Conservation (phyloP, 2,888 invertebrate genomes). For the Oithona nana region DNA sequence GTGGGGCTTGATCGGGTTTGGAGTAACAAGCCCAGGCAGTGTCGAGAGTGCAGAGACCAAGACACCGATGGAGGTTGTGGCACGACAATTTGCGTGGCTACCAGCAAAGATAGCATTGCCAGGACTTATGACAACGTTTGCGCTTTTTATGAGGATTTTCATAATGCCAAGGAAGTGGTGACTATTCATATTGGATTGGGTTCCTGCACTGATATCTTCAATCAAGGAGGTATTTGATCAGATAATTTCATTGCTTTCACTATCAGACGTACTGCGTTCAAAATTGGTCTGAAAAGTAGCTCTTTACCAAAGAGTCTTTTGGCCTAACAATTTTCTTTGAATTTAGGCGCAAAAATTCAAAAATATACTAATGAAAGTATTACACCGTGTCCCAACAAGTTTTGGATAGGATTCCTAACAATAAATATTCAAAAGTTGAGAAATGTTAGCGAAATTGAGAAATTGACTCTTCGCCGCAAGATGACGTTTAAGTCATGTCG, state of each 20-base stretch:
- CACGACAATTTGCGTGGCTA: not conserved
- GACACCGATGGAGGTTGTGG: not conserved
- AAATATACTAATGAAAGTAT: too few species aligned
- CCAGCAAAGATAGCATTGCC: not conserved
- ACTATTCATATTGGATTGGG: slow-evolving; percentile 2
- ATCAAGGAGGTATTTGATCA: not conserved
- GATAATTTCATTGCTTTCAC: not conserved
- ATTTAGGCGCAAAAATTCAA: too few species aligned
- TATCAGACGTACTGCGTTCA: too few species aligned
- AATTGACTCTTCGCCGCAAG: too few species aligned
- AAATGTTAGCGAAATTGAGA: too few species aligned
- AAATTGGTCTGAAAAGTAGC: too few species aligned
- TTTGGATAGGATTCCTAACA: too few species aligned
- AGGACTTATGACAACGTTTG: slow-evolving; percentile 5
- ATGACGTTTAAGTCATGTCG: too few species aligned
- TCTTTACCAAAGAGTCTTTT: too few species aligned
- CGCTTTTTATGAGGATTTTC: not conserved
- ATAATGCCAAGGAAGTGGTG: not conserved
- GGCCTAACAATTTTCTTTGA: too few species aligned
- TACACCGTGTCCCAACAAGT: too few species aligned
- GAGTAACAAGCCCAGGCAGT: not conserved
- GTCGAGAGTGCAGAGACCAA: not conserved
- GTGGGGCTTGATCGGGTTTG: not conserved
- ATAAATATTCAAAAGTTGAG: too few species aligned
- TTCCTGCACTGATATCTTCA: not conserved